Base-by-base conservation (phyloP, 2,797 vertebrate species). In the Protonibea diacanthus region DNA sequence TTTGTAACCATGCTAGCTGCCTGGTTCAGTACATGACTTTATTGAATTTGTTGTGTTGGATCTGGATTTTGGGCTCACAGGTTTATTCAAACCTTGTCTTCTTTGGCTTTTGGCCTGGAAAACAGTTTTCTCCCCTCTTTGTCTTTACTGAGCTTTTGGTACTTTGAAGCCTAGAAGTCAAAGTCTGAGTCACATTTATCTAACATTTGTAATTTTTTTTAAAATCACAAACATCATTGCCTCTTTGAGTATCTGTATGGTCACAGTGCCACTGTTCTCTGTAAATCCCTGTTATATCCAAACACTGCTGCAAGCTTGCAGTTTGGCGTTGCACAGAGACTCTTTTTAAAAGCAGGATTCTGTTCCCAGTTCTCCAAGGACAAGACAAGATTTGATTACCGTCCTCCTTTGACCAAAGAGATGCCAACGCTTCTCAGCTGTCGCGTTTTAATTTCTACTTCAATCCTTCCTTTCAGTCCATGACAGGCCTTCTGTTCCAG, bases 401-500 rank as follows among this genome's bases (percentile, higher is more conserved):
- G 49, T 83, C 76, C 80, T 82, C 59, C 42, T 78, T 73, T 77
- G 44, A 77, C 87, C 92, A 88, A 87, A 90, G 82, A 75, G 74
- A 81, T 80, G 90, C 93, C 92, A 90, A 55, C 64, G 67, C 84
- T 84, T 93, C 88, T 91, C 86, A 81, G 68, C 70, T 88, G 74
- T 92, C 81, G 51, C 68, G 12, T 88, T 89, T 90, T 88, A 84
- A 92, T 92, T 91, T 91, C 75, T 80, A 18, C 81, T 62, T 86
- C 76, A 86, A 53, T 84, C 67, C 74, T 59, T 81, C 70, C 67
- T 86, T 85, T 91, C 53, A 89, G 57, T 68, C 59, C 40, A 5
- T 74, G 53, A 78, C 78, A 76, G 74, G 55, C 70, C 76, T 51
- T 79, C 58, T 84, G 72, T 84, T 86, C 67, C 52, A 61, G 62